Conservation (phyloP, 2,797 vertebrate species). For the Urophycis tenuis region DNA sequence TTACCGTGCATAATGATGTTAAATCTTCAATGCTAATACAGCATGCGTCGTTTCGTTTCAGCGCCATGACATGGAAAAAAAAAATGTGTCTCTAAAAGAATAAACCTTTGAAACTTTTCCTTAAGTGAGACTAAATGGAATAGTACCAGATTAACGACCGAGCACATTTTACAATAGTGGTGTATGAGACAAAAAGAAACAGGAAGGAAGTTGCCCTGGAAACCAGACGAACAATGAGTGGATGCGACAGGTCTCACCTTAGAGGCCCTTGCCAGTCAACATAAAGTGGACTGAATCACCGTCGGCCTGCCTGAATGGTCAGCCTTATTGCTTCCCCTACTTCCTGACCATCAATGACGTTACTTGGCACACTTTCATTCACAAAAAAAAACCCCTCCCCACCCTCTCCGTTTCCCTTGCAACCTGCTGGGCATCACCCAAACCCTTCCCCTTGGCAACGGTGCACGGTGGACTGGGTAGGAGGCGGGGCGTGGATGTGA, state of each 20-base stretch:
- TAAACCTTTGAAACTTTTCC: not conserved
- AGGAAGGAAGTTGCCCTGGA: constrained; percentile 34
- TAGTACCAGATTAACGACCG: not conserved
- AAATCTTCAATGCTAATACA: not conserved
- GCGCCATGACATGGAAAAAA: not conserved
- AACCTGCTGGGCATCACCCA: not conserved
- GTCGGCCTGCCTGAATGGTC: constrained; percentile 29
- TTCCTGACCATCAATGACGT: constrained; percentile 4
- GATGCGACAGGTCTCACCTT: constrained; percentile 42
- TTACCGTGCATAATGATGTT: not conserved
- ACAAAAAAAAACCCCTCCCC: not conserved
- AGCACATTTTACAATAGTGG: not conserved
- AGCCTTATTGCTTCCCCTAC: constrained; percentile 43
- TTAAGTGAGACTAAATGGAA: not conserved
- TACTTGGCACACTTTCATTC: constrained; percentile 24
- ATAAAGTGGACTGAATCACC: constrained; percentile 37
- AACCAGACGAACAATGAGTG: constrained; percentile 57
- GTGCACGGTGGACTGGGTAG: not conserved
- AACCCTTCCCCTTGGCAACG: constrained; percentile 11
- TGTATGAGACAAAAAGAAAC: not conserved
- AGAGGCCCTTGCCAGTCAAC: constrained; percentile 6
- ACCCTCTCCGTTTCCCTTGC: not conserved
- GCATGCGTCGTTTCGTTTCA: not conserved
- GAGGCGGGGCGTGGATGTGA: not conserved
- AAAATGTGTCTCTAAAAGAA: not conserved